Base-by-base conservation (phyloP, 2,888 invertebrate species). In the Thera obeliscata region DNA sequence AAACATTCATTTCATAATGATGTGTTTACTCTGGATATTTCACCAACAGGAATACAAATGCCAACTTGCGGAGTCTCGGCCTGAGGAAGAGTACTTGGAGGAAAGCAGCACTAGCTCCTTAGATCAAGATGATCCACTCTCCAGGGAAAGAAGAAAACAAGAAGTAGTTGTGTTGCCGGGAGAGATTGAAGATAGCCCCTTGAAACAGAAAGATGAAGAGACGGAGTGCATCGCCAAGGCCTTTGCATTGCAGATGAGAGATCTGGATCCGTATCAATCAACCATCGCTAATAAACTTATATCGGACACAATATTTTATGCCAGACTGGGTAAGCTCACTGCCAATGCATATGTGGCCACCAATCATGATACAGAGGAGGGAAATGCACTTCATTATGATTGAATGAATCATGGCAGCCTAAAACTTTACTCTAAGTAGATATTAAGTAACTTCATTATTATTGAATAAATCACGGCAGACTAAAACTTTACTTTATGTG, bases 231-330 rank as follows among this genome's bases (percentile, higher is more conserved):
- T 73, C 9, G 73, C 67, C 4, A 68, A 65, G 46, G 63, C 66
- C 33, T 67, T 72, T 2, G 72, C 71, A 2, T 12, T 72, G 5
- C 74, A 74, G 49, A 55, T 74, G 48, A 61, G 50, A 56, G 66
- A 63, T 12, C 38, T 74, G 35, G 59, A 62, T 6, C 56, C 67
- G 2, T 52, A 66, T 48, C 74, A 74, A 43, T 56, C 64, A 5
- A 64, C 61, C 3, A 67, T 74, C 7, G 70, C 72, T 7, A 67
- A 73, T 43, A 74, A 73, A 58, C 58, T 74, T 6, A 72, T 74
- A 35, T 64, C 71, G 9, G 74, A 74, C 6, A 56, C 70, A 33
- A 60, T 74, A 56, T 74, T 58, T 22, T 70, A 74, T 41, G 72
- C 67, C 35, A 70, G 72, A 59, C 62, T 70, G 1, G 69, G 69